Conservation (phyloP, 2,113 vertebrate genomes). For the Solea senegalensis region DNA sequence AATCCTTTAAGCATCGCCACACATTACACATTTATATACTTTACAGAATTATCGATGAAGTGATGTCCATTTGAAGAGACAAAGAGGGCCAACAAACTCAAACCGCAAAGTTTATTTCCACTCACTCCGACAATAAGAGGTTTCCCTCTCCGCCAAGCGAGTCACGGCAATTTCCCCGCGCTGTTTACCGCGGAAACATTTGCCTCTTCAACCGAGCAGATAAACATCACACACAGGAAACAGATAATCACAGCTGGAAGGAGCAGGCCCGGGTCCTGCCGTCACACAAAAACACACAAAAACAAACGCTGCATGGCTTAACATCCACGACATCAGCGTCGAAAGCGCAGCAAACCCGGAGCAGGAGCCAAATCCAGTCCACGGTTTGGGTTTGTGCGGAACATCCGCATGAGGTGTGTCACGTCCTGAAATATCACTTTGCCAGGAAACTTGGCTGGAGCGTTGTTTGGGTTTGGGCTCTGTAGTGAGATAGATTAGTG, state of each 20-base stretch:
- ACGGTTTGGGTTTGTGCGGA: conserved; percentile 11
- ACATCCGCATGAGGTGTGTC: conserved; percentile 10
- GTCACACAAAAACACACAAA: conserved; percentile 56
- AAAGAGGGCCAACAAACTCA: not conserved
- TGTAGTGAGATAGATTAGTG: not conserved
- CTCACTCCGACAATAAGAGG: conserved; percentile 10
- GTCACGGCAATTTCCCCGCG: conserved; percentile 47
- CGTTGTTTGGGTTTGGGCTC: conserved; percentile 25
- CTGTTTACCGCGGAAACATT: conserved; percentile 54
- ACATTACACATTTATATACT: too few species aligned
- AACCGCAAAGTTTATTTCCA: conserved; percentile 7
- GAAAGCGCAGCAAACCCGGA: conserved; percentile 10
- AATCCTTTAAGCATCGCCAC: too few species aligned
- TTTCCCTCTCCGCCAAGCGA: conserved; percentile 33
- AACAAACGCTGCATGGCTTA: conserved; percentile 50
- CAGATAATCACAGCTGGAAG: conserved; percentile 63
- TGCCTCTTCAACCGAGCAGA: conserved; percentile 68
- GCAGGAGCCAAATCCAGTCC: conserved; percentile 28
- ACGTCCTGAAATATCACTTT: conserved; percentile 3
- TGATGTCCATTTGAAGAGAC: not conserved
- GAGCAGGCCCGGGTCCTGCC: conserved; percentile 8
- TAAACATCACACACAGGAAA: conserved; percentile 74
- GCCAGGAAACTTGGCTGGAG: not conserved
- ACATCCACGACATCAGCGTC: conserved; percentile 15
- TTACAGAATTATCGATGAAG: too few species aligned